Evolutionary conservation across 2,888 invertebrate species (phyloP).

Genomic region (Theodoxus fluviatilis): DNA sequence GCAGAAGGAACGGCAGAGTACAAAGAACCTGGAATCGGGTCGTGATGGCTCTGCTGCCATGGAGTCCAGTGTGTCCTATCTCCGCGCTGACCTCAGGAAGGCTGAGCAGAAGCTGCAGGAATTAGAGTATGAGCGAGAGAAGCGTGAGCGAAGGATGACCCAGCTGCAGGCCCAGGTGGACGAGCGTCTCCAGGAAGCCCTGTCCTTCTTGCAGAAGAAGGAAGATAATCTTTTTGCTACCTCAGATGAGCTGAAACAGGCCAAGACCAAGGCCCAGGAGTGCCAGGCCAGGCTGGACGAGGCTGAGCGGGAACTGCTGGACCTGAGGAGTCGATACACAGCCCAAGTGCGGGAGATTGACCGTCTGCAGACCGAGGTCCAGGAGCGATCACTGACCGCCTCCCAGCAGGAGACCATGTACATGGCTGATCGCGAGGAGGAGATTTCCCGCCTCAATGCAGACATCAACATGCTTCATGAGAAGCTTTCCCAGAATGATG

Average conservation of each 20-base stretch:
- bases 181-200: too few species aligned
- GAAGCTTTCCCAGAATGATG: slow-evolving; percentile 51
- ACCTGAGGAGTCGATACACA: slow-evolving; percentile 45
- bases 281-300: slow-evolving; percentile 47
- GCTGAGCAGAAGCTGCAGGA: slow-evolving; percentile 59
- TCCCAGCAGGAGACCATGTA: slow-evolving; percentile 55
- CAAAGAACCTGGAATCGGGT: too few species aligned
- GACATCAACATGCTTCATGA: slow-evolving; percentile 59
- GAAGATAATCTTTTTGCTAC: too few species aligned
- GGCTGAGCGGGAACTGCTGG: slow-evolving; percentile 48
- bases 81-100: slow-evolving; percentile 54
- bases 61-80: too few species aligned
- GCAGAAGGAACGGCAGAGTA: too few species aligned
- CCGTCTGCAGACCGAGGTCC: slow-evolving; percentile 51
- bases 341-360: slow-evolving; percentile 53
- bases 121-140: too few species aligned
- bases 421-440: slow-evolving; percentile 55
- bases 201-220: too few species aligned
- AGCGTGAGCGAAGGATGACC: slow-evolving; percentile 52
- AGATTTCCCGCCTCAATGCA: slow-evolving; percentile 49
- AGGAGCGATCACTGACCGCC: slow-evolving; percentile 51
- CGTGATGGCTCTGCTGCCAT: too few species aligned
- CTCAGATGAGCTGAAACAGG: slow-evolving; percentile 56
- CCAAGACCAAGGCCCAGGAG: slow-evolving; percentile 43
- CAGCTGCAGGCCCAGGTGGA: slow-evolving; percentile 57